Conservation (phyloP, 2,888 invertebrate species). For the Abscondita cerata region DNA sequence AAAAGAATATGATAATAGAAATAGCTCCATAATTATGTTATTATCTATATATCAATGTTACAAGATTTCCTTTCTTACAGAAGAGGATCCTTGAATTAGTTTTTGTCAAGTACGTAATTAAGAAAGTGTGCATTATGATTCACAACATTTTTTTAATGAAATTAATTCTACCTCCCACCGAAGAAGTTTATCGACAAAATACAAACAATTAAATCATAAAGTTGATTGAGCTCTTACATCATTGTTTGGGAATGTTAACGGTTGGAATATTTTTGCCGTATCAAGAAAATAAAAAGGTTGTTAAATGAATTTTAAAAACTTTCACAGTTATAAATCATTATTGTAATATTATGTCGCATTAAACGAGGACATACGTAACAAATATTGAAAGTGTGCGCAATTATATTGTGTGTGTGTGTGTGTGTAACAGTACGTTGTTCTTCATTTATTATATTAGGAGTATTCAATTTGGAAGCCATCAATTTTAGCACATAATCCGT, state of each 20-base stretch:
- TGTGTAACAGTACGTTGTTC: too few species aligned
- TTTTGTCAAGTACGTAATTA: conserved; percentile 30
- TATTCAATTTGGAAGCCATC: too few species aligned
- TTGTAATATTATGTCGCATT: neutral
- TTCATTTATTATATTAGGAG: too few species aligned
- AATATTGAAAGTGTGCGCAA: neutral
- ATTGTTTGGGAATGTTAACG: conserved; percentile 27
- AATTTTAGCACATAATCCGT: too few species aligned
- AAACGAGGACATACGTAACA: neutral
- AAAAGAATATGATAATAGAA: conserved; percentile 17
- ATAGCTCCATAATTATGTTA: conserved; percentile 15
- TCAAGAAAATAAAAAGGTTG: conserved; percentile 19
- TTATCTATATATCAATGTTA: conserved; percentile 26
- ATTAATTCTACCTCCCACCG: conserved; percentile 2
- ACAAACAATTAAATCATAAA: neutral
- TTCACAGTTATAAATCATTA: conserved; percentile 26
- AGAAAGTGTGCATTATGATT: conserved; percentile 12
- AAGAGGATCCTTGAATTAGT: conserved; percentile 27
- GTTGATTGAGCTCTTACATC: neutral
- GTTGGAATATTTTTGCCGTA: conserved; percentile 18
- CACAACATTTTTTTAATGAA: neutral
- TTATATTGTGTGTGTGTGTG: too few species aligned
- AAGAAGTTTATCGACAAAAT: neutral
- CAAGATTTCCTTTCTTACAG: conserved; percentile 30
- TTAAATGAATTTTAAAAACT: conserved; percentile 26